Evolutionary conservation across 2,797 vertebrate species (phyloP).

Genomic region (Borostomias antarcticus): DNA sequence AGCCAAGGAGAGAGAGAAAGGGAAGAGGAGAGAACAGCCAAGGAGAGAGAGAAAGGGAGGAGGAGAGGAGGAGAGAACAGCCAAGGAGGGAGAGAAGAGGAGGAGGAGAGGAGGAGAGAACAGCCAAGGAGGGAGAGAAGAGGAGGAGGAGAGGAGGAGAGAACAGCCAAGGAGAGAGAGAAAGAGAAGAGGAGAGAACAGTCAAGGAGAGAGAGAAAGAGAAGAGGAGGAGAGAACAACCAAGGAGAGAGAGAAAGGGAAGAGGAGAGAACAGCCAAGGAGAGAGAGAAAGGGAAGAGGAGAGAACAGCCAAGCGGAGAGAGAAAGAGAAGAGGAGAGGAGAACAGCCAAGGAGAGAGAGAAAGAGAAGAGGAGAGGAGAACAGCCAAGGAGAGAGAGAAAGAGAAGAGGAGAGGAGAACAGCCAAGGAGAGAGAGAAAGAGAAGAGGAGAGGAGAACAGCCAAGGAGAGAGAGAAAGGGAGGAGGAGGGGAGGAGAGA

Average conservation of each 20-base stretch:
- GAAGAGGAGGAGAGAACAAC: too few relatives aligned
- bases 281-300: too few relatives aligned
- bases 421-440: conserved; percentile 14
- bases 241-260: conserved; percentile 16
- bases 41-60: conserved; percentile 25
- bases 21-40: too few relatives aligned
- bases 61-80: conserved; percentile 2
- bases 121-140: background rate
- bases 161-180: too few relatives aligned
- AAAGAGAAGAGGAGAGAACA: conserved; percentile 38
- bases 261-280: background rate
- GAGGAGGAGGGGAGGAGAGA: too few relatives aligned
- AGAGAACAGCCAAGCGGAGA: background rate
- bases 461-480: background rate
- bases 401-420: too few relatives aligned
- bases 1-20: conserved; percentile 9
- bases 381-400: conserved; percentile 6
- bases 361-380: conserved; percentile 42
- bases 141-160: conserved; percentile 27
- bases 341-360: conserved; percentile 32
- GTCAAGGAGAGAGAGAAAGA: conserved; percentile 10
- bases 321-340: conserved; percentile 27
- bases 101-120: too few relatives aligned
- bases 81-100: too few relatives aligned
- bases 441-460: background rate